Base-by-base conservation (phyloP, 2,797 vertebrate species). In the Mus spretus region DNA sequence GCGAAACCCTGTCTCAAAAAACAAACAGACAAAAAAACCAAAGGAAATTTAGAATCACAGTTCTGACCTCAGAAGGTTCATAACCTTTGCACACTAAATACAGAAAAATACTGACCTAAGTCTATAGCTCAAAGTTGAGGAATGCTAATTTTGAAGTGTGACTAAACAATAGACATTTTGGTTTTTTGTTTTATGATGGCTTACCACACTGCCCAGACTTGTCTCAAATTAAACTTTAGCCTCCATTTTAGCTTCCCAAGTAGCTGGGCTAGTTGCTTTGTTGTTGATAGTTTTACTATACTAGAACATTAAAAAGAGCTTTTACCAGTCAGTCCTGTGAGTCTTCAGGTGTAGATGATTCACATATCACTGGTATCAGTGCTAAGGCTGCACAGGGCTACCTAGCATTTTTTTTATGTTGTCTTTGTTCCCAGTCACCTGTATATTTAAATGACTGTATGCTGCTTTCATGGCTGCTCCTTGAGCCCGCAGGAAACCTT, bases 11-110 rank as follows among this genome's bases (percentile, higher is more conserved):
- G 44, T 44, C 44, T 44, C 44, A 44, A 44, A 44, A 44, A 4
- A n/a, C n/a, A 40, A 40, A 40, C 37, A 40, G 40, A 40, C 37
- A 40, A 40, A 40, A 40, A 40, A 40, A 40, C 37, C 74, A 86
- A 47, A 85, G 44, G 84, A 92, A 61, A 90, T 53, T 31, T 86
- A 37, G 55, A 89, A 82, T 95, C 28, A 50, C 12, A 50, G 75
- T 93, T 59, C 74, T 94, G 79, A 74, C 24, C 82, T 65, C 26
- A 34, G 59, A 31, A 31, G 40, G 26, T 47, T 65, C 12, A 20
- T 84, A 83, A 20, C 75, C 85, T 65, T 84, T 50, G 44, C n/a
- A 28, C 19, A 57, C 44, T 89, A 63, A 63, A 47, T 26, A 72
- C 40, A 83, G 67, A 90, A 77, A 34, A 70, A n/a, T n/a, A 20